Evolutionary conservation across 2,797 vertebrate species (phyloP), one percentile per base, ranked within the genome.

Genomic region (Mormyrus proboscirostris): DNA sequence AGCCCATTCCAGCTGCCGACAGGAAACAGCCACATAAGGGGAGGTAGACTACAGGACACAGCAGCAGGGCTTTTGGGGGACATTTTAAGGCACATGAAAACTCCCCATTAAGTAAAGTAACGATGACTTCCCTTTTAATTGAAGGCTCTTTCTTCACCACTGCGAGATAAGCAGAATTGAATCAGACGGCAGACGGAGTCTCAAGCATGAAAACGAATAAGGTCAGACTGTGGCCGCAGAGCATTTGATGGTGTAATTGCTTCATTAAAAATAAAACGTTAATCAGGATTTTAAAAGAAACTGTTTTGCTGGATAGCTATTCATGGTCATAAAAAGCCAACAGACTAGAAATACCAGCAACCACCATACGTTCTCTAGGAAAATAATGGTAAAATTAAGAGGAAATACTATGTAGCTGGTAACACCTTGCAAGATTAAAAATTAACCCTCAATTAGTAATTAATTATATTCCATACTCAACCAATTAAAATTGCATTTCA

Each of bases 201-300:
- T 33, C 83, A 86, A 86, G 44, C 38, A 19, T 83, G 79, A 83
- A 49, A 49, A 47, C 2, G 44, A 82, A 82, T 44, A 83, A 83
- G 79, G 79, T 49, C 79, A 83, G 19, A 83, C 47, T 51, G n/a
- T n/a, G 83, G 49, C 83, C 25, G 25, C 44, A 55, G 22, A 86
- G n/a, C 49, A 53, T 51, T 53, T 51, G 9, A 86, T 19, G 44
- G 9, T 86, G n/a, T 86, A 86, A 86, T 33, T 86, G 49, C 83
- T 29, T 86, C 83, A 86, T 86, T 86, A 51, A 86, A 85, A 86
- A 86, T 29, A 86, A 85, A 85, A 50, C 0, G 49, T 25, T 51
- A 86, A 86, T 25, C 49, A 33, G 47, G 83, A 29, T 53, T 83
- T n/a, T 51, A 86, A 55, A 86, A 47, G 22, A 29, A 29, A 16